Base-by-base conservation (phyloP, 2,113 vertebrate genomes). In the Sturnira hondurensis region DNA sequence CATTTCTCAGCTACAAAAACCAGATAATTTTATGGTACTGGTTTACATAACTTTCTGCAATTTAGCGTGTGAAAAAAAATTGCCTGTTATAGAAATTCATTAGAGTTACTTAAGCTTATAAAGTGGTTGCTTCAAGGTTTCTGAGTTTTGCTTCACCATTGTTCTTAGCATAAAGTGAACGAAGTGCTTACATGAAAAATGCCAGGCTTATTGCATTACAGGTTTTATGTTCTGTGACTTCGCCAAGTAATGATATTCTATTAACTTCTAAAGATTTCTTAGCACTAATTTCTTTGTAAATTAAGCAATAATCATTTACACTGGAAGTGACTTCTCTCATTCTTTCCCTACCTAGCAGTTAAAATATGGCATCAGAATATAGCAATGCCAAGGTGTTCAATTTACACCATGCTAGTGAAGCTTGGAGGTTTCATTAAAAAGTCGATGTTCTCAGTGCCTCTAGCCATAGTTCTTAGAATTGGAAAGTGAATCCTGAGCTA, bases 251-350 rank as follows among this genome's bases (percentile, higher is more conserved):
- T 92, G 93, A 20, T 95, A 76, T 87, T 95, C 88, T 95, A 96
- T 96, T 98, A 94, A 86, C 84, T 95, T 96, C 73, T 96, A 95
- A 97, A 98, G 96, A 94, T 92, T 98, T 96, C 94, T 73, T 96
- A 90, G 78, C 71, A 45, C 88, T 97, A 98, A 98, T 98, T 98
- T 97, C 95, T 98, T 98, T 97, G 88, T 96, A 97, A 98, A 98
- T 98, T 98, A 98, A 97, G 95, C 89, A 96, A 97, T 96, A 98
- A 96, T 97, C 58, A 96, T 98, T 98, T 98, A 94, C 97, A 98
- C 97, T 96, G 74, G 96, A 98, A 97, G 68, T 93, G 58, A 61
- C 65, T 94, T 93, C 41, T 94, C 89, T 31, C 22, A 19, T 89
- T 92, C 95, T 92, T 36, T 93, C 17, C 90, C 78, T 97, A 84